Percentiles rank a stretch among this genome's conserved stretches.
phyloP scores from a whole-genome alignment of 2,888 invertebrate species.

The Cheilosia vernalis region DNA sequence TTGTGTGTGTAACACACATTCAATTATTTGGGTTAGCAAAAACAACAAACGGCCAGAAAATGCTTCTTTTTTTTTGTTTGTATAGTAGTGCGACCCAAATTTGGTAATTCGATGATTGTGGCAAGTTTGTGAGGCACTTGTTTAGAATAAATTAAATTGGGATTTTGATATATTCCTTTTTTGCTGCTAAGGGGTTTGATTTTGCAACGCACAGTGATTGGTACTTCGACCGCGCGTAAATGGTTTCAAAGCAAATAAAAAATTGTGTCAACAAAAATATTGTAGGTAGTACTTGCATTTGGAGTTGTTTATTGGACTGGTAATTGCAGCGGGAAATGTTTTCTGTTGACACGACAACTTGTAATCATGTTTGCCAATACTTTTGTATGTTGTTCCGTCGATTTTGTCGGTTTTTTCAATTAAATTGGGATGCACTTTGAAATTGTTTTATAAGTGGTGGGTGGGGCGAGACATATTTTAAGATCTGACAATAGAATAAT shows the following conservation, averaged over 20 bases:
- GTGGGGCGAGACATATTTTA: neutral
- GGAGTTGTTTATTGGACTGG: conserved; percentile 9
- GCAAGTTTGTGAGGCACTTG: conserved; percentile 69
- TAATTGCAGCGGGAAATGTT: conserved; percentile 16
- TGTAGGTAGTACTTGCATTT: conserved; percentile 15
- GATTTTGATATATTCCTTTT: conserved; percentile 8
- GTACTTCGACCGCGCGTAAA: conserved; percentile 10
- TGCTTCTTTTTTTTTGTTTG: neutral
- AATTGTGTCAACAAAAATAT: conserved; percentile 35
- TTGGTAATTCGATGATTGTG: conserved; percentile 70
- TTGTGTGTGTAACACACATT: conserved; percentile 60
- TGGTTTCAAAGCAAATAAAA: conserved; percentile 8
- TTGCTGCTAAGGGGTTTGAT: conserved; percentile 13
- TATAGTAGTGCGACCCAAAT: conserved; percentile 56
- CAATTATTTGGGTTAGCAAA: conserved; percentile 67
- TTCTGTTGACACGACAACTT: conserved; percentile 24
- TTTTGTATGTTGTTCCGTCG: neutral
- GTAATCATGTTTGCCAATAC: conserved; percentile 1
- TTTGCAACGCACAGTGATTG: conserved; percentile 49
- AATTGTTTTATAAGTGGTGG: neutral
- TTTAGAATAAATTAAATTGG: conserved; percentile 61
- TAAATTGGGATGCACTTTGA: neutral
- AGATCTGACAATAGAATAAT: no score
- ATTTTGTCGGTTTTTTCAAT: neutral
- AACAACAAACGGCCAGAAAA: conserved; percentile 43